These are phyloP conservation scores for Salticus scenicus DNA, from an alignment of 2,888 invertebrate species.

Conservation along the genomic window DNA sequence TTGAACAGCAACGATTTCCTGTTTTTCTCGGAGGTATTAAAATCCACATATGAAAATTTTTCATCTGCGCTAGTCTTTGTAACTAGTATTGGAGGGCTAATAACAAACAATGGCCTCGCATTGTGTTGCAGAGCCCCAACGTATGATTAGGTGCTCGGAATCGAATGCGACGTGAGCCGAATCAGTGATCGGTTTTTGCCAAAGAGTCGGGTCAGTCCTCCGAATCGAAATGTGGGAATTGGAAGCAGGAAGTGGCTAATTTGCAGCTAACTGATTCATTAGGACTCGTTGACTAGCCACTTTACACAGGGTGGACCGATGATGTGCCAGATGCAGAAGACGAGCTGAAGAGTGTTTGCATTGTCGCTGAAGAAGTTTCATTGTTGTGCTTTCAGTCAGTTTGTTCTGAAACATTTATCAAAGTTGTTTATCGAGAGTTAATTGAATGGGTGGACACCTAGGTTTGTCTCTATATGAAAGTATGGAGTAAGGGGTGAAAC, in stretches of 20 bases:
- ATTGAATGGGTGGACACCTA: background rate
- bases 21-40: background rate
- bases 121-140: background rate
- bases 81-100: background rate
- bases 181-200: background rate
- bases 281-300: background rate
- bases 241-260: constrained; percentile 12
- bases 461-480: too few species aligned
- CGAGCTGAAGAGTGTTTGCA: background rate
- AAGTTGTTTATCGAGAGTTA: background rate
- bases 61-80: background rate
- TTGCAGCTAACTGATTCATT: background rate
- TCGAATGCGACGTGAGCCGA: background rate
- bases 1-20: too few species aligned
- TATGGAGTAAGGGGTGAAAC: too few species aligned
- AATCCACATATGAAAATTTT: background rate
- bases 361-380: background rate
- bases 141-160: background rate
- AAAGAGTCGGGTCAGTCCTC: background rate
- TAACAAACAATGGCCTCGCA: constrained; percentile 14
- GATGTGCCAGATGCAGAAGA: background rate
- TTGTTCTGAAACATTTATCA: background rate
- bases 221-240: background rate
- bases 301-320: background rate
- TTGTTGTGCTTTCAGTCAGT: too few species aligned